A percentile compares a stretch with the other conserved stretches of the same genome.
Evolutionary conservation across 2,888 invertebrate species (phyloP).

Genomic region (Schrankia costaestrigalis): DNA sequence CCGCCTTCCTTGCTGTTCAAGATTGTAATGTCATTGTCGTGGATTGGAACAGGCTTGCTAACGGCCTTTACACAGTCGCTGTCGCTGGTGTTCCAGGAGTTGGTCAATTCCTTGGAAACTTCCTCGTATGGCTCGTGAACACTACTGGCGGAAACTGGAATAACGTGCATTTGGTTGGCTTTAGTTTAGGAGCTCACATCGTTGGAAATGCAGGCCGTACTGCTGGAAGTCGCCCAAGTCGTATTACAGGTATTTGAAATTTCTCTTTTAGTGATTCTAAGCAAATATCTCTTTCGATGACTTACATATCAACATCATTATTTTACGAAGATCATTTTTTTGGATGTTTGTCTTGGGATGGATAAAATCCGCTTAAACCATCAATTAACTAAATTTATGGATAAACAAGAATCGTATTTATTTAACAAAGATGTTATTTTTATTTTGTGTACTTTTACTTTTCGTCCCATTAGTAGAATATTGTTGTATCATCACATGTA

Average conservation of each 20-base stretch:
- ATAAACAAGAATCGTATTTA: too few species aligned
- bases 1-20: slow-evolving; percentile 46
- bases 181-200: slow-evolving; percentile 67
- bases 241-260: slow-evolving; percentile 52
- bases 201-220: slow-evolving; percentile 58
- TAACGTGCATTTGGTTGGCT: slow-evolving; percentile 61
- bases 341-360: too few species aligned
- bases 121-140: slow-evolving; percentile 50
- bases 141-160: slow-evolving; percentile 58
- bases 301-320: too few species aligned
- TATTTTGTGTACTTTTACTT: too few species aligned
- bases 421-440: too few species aligned
- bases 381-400: too few species aligned
- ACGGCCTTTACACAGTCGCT: slow-evolving; percentile 33
- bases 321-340: background rate
- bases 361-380: too few species aligned
- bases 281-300: too few species aligned
- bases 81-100: slow-evolving; percentile 43
- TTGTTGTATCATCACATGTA: too few species aligned
- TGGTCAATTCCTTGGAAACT: slow-evolving; percentile 48
- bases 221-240: slow-evolving; percentile 36
- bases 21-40: slow-evolving; percentile 55
- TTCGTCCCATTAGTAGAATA: too few species aligned
- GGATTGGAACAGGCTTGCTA: slow-evolving; percentile 49
- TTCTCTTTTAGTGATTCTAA: background rate